phyloP scores from a whole-genome alignment of 2,797 vertebrate genomes.

The Acridotheres tristis region DNA sequence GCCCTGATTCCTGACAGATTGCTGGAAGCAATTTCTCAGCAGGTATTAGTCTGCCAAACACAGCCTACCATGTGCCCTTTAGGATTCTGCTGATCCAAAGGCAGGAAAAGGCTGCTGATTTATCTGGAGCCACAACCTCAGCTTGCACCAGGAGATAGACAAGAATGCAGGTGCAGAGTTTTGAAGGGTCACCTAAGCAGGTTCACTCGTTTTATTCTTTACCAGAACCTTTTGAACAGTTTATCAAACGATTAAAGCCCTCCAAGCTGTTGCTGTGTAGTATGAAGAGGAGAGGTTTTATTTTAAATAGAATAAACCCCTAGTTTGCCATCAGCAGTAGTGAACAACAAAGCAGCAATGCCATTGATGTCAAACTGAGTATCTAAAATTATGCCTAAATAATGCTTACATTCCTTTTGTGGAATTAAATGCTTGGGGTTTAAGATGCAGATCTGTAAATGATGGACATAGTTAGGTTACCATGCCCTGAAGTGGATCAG shows the following conservation, averaged over 20 bases:
- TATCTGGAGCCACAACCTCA: neutral
- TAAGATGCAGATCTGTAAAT: neutral
- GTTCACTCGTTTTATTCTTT: neutral
- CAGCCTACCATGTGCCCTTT: neutral
- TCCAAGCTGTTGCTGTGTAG: neutral
- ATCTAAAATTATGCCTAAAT: neutral
- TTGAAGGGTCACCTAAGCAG: neutral
- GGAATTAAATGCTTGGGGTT: neutral
- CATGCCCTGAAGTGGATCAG: neutral
- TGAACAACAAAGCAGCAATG: neutral
- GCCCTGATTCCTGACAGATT: neutral
- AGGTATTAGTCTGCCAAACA: neutral
- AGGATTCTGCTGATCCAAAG: constrained; percentile 12
- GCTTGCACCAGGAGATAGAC: neutral
- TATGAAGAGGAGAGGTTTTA: neutral
- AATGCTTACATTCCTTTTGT: neutral
- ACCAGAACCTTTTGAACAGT: neutral
- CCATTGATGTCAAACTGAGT: neutral
- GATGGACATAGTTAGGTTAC: neutral
- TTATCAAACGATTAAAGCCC: neutral
- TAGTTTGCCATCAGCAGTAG: neutral
- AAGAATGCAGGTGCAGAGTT: neutral
- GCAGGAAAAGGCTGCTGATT: neutral
- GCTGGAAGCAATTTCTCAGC: neutral
- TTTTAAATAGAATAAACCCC: neutral